Conservation (phyloP, 2,888 invertebrate species). For the Petrophora chlorosata region DNA sequence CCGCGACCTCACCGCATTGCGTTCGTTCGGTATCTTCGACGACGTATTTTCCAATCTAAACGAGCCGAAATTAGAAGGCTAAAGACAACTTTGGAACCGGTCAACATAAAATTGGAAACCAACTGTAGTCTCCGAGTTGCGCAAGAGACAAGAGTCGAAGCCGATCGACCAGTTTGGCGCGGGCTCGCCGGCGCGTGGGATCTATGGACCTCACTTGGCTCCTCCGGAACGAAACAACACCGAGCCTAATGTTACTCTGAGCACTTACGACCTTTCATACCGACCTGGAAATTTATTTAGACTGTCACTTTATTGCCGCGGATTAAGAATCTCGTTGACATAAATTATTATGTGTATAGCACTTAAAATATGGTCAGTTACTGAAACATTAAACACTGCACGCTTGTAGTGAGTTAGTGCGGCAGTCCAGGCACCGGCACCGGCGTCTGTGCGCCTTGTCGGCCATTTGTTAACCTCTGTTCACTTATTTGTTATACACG, state of each 20-base stretch:
- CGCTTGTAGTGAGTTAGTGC: conserved; percentile 25
- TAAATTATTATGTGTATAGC: conserved; percentile 65
- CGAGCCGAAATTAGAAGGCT: conserved; percentile 83
- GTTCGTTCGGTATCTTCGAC: conserved; percentile 48
- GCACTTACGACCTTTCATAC: conserved; percentile 54
- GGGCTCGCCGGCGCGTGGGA: conserved; percentile 68
- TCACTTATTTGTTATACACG: conserved; percentile 18
- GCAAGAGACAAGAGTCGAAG: conserved; percentile 65
- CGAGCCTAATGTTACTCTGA: conserved; percentile 25
- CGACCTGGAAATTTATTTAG: conserved; percentile 57
- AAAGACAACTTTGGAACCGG: conserved; percentile 80
- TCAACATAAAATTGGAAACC: conserved; percentile 84
- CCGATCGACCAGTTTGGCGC: conserved; percentile 75
- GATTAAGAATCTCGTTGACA: conserved; percentile 75
- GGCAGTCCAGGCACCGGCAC: background rate
- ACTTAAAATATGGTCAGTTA: conserved; percentile 54
- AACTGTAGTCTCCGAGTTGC: conserved; percentile 79
- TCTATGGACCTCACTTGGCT: conserved; percentile 54
- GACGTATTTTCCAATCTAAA: conserved; percentile 81
- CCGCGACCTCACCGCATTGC: conserved; percentile 29
- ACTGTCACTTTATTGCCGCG: conserved; percentile 68
- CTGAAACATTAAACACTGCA: conserved; percentile 46
- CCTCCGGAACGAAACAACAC: conserved; percentile 31
- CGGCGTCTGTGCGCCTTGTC: conserved; percentile 14
- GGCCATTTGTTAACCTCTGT: conserved; percentile 18